phyloP scores from a whole-genome alignment of 2,888 invertebrate species.

The Lucinisca nassula region DNA sequence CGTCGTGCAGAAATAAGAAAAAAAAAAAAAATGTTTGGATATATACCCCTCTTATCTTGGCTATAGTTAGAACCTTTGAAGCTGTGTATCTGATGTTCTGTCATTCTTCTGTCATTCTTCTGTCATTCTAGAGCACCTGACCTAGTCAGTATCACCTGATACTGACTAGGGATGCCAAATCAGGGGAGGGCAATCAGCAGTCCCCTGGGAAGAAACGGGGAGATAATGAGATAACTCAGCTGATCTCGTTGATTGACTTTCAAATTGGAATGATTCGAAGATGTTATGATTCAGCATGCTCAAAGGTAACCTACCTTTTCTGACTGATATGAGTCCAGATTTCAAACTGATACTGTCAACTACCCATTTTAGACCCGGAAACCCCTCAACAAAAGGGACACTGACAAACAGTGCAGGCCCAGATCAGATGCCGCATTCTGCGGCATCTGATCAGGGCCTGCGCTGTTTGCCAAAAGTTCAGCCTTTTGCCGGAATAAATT shows the following conservation, averaged over 20 bases:
- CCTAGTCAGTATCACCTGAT: conserved; percentile 7
- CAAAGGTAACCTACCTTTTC: background rate
- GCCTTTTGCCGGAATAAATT: no score
- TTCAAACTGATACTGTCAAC: background rate
- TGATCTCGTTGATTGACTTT: background rate
- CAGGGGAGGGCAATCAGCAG: background rate
- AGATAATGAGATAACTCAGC: background rate
- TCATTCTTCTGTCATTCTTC: background rate
- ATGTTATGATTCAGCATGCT: background rate
- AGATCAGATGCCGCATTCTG: no score
- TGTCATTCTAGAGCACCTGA: background rate
- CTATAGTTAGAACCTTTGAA: no score
- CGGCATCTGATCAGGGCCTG: no score
- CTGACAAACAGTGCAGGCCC: no score
- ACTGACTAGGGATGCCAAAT: background rate
- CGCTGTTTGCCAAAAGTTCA: no score
- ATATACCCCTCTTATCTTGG: no score
- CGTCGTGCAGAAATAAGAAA: no score
- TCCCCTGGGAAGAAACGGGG: background rate
- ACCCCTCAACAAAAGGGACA: no score
- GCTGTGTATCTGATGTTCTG: background rate
- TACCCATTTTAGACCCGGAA: no score
- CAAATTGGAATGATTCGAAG: background rate
- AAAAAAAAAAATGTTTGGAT: no score
- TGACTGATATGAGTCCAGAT: background rate